Conservation (phyloP, 1,140 invertebrate species). For the Pollicipes pollicipes region DNA sequence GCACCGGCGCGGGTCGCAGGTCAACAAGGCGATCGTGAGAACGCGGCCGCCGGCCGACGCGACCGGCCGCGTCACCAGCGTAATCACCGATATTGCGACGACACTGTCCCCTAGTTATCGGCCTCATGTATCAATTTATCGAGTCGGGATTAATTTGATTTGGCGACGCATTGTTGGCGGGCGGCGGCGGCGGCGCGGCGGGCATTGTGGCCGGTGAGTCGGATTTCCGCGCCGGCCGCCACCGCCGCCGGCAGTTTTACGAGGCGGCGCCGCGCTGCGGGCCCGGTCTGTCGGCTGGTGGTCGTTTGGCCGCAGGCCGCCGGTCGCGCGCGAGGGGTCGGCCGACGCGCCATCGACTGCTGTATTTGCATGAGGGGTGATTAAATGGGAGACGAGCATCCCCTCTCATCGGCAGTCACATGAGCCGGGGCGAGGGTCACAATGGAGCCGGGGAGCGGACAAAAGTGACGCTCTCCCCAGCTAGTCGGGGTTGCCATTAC, state of each 20-base stretch:
- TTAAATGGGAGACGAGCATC: neutral
- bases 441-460: too few species aligned
- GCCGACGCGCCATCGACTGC: neutral
- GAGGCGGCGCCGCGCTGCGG: too few species aligned
- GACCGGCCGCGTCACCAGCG: too few species aligned
- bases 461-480: too few species aligned
- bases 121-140: conserved; percentile 1
- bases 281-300: neutral
- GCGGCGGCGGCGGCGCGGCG: too few species aligned
- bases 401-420: too few species aligned
- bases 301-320: neutral
- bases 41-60: too few species aligned
- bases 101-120: neutral
- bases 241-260: too few species aligned
- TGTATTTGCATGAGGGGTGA: neutral
- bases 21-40: neutral
- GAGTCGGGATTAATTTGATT: neutral
- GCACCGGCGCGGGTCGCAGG: neutral
- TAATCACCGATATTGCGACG: neutral
- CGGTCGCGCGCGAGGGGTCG: neutral
- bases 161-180: neutral
- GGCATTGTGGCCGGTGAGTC: neutral
- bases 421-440: too few species aligned
- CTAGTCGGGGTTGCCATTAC: too few species aligned
- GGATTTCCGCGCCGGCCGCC: neutral